These are phyloP conservation scores for Plutomurus gul DNA, from an alignment of 1,140 invertebrate genomes.

Conservation along the genomic window DNA sequence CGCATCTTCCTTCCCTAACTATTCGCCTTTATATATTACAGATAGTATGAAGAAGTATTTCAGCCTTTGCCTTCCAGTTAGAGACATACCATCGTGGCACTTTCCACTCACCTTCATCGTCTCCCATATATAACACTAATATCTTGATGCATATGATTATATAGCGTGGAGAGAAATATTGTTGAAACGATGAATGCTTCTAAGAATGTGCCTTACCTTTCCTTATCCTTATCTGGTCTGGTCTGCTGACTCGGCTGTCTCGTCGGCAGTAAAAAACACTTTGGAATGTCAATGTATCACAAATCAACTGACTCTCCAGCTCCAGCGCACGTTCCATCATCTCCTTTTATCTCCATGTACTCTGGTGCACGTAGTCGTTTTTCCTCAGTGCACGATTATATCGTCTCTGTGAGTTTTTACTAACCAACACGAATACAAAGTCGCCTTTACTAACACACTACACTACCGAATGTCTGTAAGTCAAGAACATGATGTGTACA, in stretches of 20 bases:
- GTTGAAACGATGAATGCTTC: background rate
- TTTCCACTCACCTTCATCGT: too few species aligned
- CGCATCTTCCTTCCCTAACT: background rate
- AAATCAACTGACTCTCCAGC: slow-evolving; percentile 28
- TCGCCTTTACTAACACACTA: too few species aligned
- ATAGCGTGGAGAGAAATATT: background rate
- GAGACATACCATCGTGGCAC: too few species aligned
- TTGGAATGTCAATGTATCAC: slow-evolving; percentile 36
- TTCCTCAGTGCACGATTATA: too few species aligned
- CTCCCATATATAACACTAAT: background rate
- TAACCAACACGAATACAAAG: too few species aligned
- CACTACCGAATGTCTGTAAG: too few species aligned
- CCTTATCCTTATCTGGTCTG: slow-evolving; percentile 18
- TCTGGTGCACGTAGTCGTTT: background rate
- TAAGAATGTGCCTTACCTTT: slow-evolving; percentile 30
- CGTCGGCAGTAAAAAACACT: slow-evolving; percentile 29
- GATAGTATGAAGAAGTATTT: too few species aligned
- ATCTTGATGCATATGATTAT: background rate
- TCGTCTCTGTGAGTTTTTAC: too few species aligned
- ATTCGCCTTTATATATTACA: too few species aligned
- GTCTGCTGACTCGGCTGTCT: slow-evolving; percentile 8
- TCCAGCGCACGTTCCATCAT: slow-evolving; percentile 30
- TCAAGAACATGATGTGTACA: too few species aligned
- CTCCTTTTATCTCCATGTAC: slow-evolving; percentile 5
- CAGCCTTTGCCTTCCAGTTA: too few species aligned